Base-by-base conservation (phyloP, 2,888 invertebrate genomes). In the Pecten maximus region DNA sequence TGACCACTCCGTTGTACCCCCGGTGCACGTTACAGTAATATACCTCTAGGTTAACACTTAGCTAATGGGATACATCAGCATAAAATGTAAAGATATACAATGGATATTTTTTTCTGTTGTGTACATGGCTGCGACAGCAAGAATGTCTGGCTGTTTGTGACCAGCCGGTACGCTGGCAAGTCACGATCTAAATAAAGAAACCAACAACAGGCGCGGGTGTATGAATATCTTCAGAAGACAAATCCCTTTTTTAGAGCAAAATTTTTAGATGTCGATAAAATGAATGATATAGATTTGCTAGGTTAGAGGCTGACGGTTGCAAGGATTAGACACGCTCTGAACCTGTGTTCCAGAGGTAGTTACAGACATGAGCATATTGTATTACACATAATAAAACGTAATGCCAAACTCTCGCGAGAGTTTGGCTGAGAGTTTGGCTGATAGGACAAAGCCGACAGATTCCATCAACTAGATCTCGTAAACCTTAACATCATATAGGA, bases 401-500 rank as follows among this genome's bases (percentile, higher is more conserved):
- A 74, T 35, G 74, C 74, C 74, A 74, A 74, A 74, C 28, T 74
- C 74, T 74, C 74, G 74, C 74, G 74, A 74, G 74, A 35, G 19
- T 74, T 35, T 74, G 74, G 35, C 74, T 74, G 74, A 74, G 74
- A 35, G 19, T 74, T 35, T 74, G 74, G 35, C 74, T 74, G 74
- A 74, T 74, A 74, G 74, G 35, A 35, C 74, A 74, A 35, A 74
- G 12, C 74, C 74, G 35, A 74, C 74, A 74, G 74, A 74, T 74
- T 74, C 74, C 74, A 74, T 74, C 74, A 74, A 74, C 28, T 74
- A 74, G 74, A 28, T 28, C 74, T 74, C 74, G 74, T 74, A 35
- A 74, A 74, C 74, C 16, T 74, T 74, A 74, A 74, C 28, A 74
- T 74, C 28, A 8, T 35, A 35, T 35, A 74, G 28, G 35, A 74